A percentile compares a stretch with the other conserved stretches of the same genome.
Conservation (phyloP, 2,113 vertebrate species). For the Orycteropus afer region DNA sequence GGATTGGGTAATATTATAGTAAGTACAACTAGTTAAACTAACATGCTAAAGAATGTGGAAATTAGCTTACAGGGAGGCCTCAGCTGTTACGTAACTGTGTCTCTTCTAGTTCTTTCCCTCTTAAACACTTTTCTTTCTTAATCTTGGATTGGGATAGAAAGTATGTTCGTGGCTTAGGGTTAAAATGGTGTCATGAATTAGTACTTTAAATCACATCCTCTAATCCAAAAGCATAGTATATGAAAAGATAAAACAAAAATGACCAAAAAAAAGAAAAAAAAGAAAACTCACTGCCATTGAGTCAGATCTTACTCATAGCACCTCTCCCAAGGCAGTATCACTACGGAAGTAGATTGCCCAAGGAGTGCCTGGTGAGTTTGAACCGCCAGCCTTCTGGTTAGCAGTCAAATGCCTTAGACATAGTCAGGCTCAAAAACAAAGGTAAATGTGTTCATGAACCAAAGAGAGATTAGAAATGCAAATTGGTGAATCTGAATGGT, state of each 20-base stretch:
- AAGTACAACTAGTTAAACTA: neutral
- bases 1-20: neutral
- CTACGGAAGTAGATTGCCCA: too few relatives aligned
- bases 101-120: neutral
- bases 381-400: too few relatives aligned
- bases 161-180: neutral
- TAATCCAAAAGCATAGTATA: accelerated
- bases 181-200: neutral
- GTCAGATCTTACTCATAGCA: too few relatives aligned
- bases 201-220: neutral
- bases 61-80: too few relatives aligned
- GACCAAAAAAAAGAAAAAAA: too few relatives aligned
- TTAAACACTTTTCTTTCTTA: neutral
- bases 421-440: neutral
- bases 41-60: neutral
- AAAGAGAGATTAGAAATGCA: neutral
- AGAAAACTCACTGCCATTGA: too few relatives aligned
- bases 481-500: neutral
- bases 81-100: neutral
- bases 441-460: neutral
- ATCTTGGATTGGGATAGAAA: neutral
- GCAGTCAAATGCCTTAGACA: too few relatives aligned
- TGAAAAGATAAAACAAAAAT: neutral
- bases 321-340: too few relatives aligned
- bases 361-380: too few relatives aligned